Evolutionary conservation across 2,113 vertebrate genomes (phyloP).

Genomic region (Falcunculus frontatus): DNA sequence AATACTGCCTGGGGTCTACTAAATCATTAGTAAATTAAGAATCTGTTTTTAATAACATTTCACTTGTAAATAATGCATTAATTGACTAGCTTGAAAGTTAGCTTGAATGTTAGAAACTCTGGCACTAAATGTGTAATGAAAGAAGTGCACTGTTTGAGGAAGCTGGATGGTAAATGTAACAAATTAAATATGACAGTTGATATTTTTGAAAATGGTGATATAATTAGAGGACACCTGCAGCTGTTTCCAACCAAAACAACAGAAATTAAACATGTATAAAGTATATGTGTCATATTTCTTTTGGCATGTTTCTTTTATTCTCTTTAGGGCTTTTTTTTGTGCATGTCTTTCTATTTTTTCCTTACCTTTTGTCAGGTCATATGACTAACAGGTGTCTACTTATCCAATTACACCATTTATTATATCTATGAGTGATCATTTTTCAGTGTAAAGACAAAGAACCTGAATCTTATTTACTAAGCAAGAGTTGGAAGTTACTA

Average conservation of each 20-base stretch:
- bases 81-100: slow-evolving; percentile 90
- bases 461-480: not conserved
- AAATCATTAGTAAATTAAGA: slow-evolving; percentile 99
- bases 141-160: slow-evolving; percentile 73
- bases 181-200: slow-evolving; percentile 85
- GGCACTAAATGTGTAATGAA: slow-evolving; percentile 80
- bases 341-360: not conserved
- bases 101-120: slow-evolving; percentile 81
- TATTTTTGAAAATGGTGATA: slow-evolving; percentile 83
- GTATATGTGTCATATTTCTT: slow-evolving; percentile 65
- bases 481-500: not conserved
- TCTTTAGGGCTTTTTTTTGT: not conserved
- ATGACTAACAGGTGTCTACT: slow-evolving; percentile 48
- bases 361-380: slow-evolving; percentile 31
- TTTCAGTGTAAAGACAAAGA: not conserved
- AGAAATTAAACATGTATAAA: slow-evolving; percentile 82
- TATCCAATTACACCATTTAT: not conserved
- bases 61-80: slow-evolving; percentile 98
- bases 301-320: slow-evolving; percentile 68
- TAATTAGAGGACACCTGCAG: slow-evolving; percentile 84
- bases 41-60: slow-evolving; percentile 96
- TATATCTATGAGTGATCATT: slow-evolving; percentile 11
- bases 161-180: slow-evolving; percentile 73
- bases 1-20: slow-evolving; percentile 87
- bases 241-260: slow-evolving; percentile 82